Evolutionary conservation across 1,140 invertebrate genomes (phyloP), one percentile per base, ranked within the genome.

Genomic region (Kradibia gibbosae): DNA sequence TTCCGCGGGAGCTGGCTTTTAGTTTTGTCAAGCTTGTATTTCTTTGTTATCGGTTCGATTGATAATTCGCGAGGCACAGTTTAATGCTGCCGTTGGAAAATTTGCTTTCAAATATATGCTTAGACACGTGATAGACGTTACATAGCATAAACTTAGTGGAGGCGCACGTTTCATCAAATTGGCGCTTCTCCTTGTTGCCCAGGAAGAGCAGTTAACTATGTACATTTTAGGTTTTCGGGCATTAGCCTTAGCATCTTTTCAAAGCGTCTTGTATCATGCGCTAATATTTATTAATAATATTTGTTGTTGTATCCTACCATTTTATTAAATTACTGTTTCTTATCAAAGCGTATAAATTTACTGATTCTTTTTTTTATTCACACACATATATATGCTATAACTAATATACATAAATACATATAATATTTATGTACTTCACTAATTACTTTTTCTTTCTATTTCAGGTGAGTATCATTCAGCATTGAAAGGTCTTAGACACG

Each of bases 41-140:
- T 84, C 84, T 86, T 87, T 87, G 87, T 88, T 86, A 86, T 88
- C 87, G 83, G 73, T 65, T 39, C 75, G 84, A 73, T 78, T 85
- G 85, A 87, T 87, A 87, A 87, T 78, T 87, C 83, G 82, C 80
- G 72, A 70, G 55, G 76, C 85, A 83, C 57, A 83, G 71, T 48
- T 50, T 39, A n/a, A 67, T 34, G 28, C 62, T 74, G 80, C 62
- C 70, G 79, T 73, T 79, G 71, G 80, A 80, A 42, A 34, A 57
- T 72, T 57, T 77, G 53, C 39, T 53, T 78, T 65, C 57, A 25
- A 77, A 62, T 48, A 36, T 25, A 67, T 50, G 25, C 11, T 78
- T 67, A 42, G 25, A 57, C 22, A 57, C 10, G 53, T 22, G 5
- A 67, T n/a, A 67, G 25, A 39, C 15, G 25, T 31, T 10, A 28